A percentile compares a stretch with the other conserved stretches of the same genome.
These are phyloP conservation scores for Scortum barcoo DNA, from an alignment of 2,113 vertebrate species.

Conservation along the genomic window DNA sequence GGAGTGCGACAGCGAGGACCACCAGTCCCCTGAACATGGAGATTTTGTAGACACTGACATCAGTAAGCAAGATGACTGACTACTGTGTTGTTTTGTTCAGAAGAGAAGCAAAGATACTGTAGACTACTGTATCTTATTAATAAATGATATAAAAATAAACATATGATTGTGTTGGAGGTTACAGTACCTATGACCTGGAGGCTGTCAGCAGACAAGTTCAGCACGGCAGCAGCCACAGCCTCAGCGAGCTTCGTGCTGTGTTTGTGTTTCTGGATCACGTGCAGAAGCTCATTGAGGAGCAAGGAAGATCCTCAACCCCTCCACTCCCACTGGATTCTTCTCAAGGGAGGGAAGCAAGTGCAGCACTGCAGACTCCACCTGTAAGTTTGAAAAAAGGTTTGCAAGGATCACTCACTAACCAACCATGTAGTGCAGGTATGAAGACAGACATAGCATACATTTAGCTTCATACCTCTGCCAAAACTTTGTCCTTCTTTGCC, in stretches of 20 bases:
- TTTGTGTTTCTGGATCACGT: constrained; percentile 26
- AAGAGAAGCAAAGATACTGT: no score
- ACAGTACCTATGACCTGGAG: constrained; percentile 63
- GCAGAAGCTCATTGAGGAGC: constrained; percentile 71
- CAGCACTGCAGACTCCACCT: constrained; percentile 55
- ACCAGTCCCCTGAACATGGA: constrained; percentile 59
- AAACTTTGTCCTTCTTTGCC: constrained; percentile 22
- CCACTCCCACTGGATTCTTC: constrained; percentile 46
- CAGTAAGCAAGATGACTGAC: not conserved
- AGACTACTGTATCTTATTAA: no score
- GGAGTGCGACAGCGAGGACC: constrained; percentile 53
- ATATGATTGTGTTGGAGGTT: no score
- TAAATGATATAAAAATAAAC: no score
- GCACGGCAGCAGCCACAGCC: constrained; percentile 48
- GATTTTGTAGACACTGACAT: not conserved
- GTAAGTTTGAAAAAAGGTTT: not conserved
- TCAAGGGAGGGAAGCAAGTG: constrained; percentile 44
- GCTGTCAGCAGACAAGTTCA: constrained; percentile 47
- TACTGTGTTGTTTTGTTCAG: no score
- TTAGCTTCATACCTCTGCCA: constrained; percentile 58
- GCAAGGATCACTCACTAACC: not conserved
- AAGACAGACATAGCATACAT: no score
- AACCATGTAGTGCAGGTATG: not conserved
- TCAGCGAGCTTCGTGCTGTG: constrained; percentile 27
- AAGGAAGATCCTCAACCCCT: constrained; percentile 73